A percentile compares a stretch with the other conserved stretches of the same genome.
phyloP scores from a whole-genome alignment of 1,140 invertebrate species.

The silkworm (Bombyx mori) region ASM3026992v2 NC_085116.1:8579501-8580000 shows the following conservation, averaged over 20 bases:
- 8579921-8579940: conserved; percentile 90
- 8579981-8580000: conserved; percentile 87
- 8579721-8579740: conserved; percentile 87
- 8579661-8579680: conserved; percentile 90
- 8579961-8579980: conserved; percentile 90
- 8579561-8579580: conserved; percentile 81
- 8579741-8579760: conserved; percentile 87
- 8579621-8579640: conserved; percentile 91
- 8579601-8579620: conserved; percentile 90
- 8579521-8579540: conserved; percentile 83
- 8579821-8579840: conserved; percentile 76
- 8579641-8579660: conserved; percentile 89
- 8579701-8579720: conserved; percentile 87
- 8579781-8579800: conserved; percentile 80
- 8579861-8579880: conserved; percentile 78
- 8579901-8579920: conserved; percentile 76
- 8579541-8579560: conserved; percentile 75
- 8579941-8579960: conserved; percentile 87
- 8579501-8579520: conserved; percentile 79
- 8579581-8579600: conserved; percentile 83
- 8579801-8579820: conserved; percentile 50
- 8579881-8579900: conserved; percentile 86
- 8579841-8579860: conserved; percentile 83
- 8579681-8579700: conserved; percentile 90
- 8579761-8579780: conserved; percentile 82